phyloP scores from a whole-genome alignment of 2,113 vertebrate genomes.

The Catharus minimus region DNA sequence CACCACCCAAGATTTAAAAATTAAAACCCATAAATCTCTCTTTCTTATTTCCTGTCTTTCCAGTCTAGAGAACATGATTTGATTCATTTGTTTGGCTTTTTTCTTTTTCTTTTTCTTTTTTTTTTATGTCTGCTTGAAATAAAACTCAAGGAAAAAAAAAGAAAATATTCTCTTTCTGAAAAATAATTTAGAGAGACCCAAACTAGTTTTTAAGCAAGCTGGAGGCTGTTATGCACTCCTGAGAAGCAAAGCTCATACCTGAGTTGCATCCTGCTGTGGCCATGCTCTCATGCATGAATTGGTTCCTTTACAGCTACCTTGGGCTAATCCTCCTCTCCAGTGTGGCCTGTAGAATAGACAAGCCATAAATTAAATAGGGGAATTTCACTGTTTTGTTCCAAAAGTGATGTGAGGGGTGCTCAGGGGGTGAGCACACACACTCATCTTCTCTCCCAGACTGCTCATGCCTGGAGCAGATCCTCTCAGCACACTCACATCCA shows the following conservation, averaged over 20 bases:
- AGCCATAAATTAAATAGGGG: background rate
- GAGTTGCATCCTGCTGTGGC: background rate
- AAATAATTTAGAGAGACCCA: background rate
- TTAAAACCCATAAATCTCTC: conserved; percentile 52
- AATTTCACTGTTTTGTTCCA: conserved; percentile 14
- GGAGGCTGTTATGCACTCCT: background rate
- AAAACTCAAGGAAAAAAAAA: background rate
- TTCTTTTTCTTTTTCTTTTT: background rate
- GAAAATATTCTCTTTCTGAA: background rate
- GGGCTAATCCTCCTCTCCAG: background rate
- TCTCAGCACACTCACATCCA: background rate
- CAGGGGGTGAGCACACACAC: background rate
- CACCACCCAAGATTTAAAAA: conserved; percentile 47
- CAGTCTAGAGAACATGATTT: background rate
- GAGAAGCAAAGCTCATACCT: background rate
- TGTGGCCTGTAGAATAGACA: conserved; percentile 4
- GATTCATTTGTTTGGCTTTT: background rate
- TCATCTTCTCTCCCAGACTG: background rate
- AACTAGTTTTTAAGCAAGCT: background rate
- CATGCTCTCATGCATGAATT: background rate
- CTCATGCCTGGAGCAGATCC: background rate
- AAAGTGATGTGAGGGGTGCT: background rate
- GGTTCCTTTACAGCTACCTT: conserved; percentile 37
- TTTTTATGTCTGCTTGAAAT: background rate
- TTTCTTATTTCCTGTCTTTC: conserved; percentile 5